phyloP scores from a whole-genome alignment of 2,113 vertebrate species.

The Hyla sarda region DNA sequence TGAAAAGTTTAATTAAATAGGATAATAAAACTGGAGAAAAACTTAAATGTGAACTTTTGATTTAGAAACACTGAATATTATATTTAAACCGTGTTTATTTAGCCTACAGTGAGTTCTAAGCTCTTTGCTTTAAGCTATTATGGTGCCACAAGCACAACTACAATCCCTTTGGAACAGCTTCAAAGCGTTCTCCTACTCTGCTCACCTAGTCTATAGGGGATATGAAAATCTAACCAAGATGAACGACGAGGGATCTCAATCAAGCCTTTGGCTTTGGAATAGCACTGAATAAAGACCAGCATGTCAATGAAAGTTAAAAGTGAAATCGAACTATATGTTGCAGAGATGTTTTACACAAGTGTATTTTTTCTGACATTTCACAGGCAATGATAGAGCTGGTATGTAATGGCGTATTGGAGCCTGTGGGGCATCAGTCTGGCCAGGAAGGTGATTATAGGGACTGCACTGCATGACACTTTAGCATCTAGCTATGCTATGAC shows the following conservation, averaged over 20 bases:
- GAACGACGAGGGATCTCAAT: not conserved
- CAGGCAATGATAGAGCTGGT: too few species aligned
- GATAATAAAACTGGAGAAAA: not conserved
- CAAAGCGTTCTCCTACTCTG: not conserved
- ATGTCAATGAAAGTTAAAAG: not conserved
- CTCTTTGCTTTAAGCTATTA: not conserved
- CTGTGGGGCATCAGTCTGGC: too few species aligned
- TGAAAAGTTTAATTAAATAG: not conserved
- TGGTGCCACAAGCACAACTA: constrained; percentile 2
- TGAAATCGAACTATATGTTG: not conserved
- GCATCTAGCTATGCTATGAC: too few species aligned
- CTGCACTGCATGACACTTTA: too few species aligned
- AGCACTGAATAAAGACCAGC: not conserved
- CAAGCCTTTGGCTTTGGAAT: not conserved
- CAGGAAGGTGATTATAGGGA: too few species aligned
- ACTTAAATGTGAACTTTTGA: not conserved
- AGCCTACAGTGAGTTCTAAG: constrained; percentile 5
- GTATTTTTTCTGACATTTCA: not conserved
- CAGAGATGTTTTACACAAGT: not conserved
- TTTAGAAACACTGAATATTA: not conserved
- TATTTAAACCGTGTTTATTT: not conserved
- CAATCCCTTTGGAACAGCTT: constrained; percentile 29
- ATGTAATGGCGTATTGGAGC: too few species aligned
- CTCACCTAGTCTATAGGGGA: constrained; percentile 11
- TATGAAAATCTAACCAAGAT: not conserved